Base-by-base conservation (phyloP, 2,797 vertebrate genomes). In the Micrastur ruficollis region DNA sequence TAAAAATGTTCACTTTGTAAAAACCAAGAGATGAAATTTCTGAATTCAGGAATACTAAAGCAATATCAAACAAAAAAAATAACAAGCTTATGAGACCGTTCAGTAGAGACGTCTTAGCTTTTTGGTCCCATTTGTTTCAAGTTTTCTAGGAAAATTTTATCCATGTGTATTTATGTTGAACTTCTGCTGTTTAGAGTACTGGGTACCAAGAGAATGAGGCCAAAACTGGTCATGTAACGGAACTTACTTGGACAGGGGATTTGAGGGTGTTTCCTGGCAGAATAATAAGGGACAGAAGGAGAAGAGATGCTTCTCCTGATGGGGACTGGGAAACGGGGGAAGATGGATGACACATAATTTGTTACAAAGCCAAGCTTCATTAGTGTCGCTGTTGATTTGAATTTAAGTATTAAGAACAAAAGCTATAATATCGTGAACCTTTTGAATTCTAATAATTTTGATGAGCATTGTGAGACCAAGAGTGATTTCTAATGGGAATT, bases 351-450 rank as follows among this genome's bases (percentile, higher is more conserved):
- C 6, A 31, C 14, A 19, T 26, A 52, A 58, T 42, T 52, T 52
- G 23, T 49, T 50, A 67, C 23, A 66, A 78, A 71, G 21, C 6
- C 22, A 67, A 56, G 17, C 25, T 73, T 83, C 17, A 11, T 44
- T n/a, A 73, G 7, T 36, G 40, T 31, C 18, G 31, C 14, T 56
- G 12, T 50, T 56, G n/a, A 52, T 59, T 79, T 63, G 8, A 53
- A 66, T 66, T 58, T n/a, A 75, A 66, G 5, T 34, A 42, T 26
- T 67, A 75, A 67, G 53, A 84, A 31, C 3, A 46, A 49, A 72
- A 73, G 4, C 2, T 3, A 8, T 40, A 75, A 12, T 34, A 61
- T 12, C 0, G 0, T 36, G 16, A 73, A 36, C 5, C 4, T 79
- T 55, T 74, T 59, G 14, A 67, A 47, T 59, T 71, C 14, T 79